These are phyloP conservation scores for Gambusia affinis DNA, from an alignment of 2,113 vertebrate species.

Conservation along the genomic window DNA sequence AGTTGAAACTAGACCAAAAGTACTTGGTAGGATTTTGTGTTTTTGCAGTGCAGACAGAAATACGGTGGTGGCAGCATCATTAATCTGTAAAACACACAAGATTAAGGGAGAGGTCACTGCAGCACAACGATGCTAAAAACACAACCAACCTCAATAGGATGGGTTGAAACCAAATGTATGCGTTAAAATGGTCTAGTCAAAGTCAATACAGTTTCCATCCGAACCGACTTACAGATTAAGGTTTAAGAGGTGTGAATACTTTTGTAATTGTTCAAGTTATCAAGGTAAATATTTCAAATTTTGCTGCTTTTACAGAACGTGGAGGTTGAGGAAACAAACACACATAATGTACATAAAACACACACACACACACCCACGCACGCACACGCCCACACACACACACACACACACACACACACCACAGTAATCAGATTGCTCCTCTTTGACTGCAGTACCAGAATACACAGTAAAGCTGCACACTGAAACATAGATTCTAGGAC, in stretches of 20 bases:
- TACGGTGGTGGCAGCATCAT: not conserved
- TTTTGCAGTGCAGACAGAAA: not conserved
- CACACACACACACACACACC: conserved; percentile 6
- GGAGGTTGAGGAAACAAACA: conserved; percentile 17
- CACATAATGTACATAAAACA: conserved; percentile 16
- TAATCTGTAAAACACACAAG: no score
- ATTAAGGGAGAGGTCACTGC: no score
- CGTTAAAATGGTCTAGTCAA: not conserved
- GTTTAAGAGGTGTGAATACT: not conserved
- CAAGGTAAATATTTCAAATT: conserved; percentile 1
- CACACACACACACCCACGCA: no score
- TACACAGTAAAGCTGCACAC: conserved; percentile 25
- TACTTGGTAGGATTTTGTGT: no score
- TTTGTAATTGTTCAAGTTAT: not conserved
- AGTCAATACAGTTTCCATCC: not conserved
- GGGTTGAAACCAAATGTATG: not conserved
- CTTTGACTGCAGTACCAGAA: conserved; percentile 57
- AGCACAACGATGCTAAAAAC: no score
- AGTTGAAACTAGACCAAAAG: no score
- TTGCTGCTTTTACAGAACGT: conserved; percentile 18
- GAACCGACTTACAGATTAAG: not conserved
- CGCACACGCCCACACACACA: no score
- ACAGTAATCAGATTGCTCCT: conserved; percentile 36
- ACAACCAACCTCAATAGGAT: not conserved
- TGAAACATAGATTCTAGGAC: not conserved